These are phyloP conservation scores for Crenuchus spilurus DNA, from an alignment of 2,797 vertebrate species.

Conservation along the genomic window DNA sequence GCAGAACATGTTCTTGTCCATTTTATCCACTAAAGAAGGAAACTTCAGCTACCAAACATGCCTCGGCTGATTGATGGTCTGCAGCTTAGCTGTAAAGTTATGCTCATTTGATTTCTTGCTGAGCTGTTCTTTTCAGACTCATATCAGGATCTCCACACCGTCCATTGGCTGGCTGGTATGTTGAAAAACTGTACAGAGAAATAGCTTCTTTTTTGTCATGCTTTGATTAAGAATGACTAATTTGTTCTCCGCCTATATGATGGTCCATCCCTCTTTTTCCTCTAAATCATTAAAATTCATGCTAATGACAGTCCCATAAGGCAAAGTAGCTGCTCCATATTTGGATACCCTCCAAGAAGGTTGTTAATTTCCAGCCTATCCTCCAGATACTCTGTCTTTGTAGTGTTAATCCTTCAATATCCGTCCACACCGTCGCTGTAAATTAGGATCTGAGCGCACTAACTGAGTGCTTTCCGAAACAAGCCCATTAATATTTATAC, in stretches of 20 bases:
- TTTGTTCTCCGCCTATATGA: conserved; percentile 4
- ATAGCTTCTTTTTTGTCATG: neutral
- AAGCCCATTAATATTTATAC: conserved; percentile 41
- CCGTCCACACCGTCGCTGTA: conserved; percentile 1
- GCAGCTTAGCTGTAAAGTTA: too few species aligned
- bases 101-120: too few species aligned
- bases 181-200: neutral
- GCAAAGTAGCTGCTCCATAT: neutral
- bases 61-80: too few species aligned
- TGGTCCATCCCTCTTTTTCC: neutral
- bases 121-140: too few species aligned
- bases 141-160: neutral
- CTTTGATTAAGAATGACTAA: neutral
- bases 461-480: conserved; percentile 34
- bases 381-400: conserved; percentile 28
- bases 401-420: conserved; percentile 40
- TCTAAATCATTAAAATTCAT: conserved; percentile 29
- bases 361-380: conserved; percentile 32
- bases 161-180: neutral
- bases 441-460: conserved; percentile 15
- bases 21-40: too few species aligned
- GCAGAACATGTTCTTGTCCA: too few species aligned
- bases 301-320: neutral
- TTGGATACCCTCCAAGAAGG: conserved; percentile 9
- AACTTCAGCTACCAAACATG: too few species aligned